Base-by-base conservation (phyloP, 2,888 invertebrate species). In the Lamellibrachia columna region DNA sequence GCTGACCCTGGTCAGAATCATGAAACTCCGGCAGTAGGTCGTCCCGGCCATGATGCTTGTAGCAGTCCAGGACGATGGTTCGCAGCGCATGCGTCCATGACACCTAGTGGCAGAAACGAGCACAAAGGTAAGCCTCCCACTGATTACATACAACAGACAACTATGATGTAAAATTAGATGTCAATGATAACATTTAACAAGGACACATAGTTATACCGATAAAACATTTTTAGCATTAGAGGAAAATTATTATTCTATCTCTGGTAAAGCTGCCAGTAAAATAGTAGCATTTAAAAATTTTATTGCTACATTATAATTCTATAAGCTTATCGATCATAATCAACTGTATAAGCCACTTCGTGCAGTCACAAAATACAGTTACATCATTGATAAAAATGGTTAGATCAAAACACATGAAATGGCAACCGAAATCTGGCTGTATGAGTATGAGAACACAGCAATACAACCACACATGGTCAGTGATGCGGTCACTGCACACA, bases 31-130 rank as follows among this genome's bases (percentile, higher is more conserved):
- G 99, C 95, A 99, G 97, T 94, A 99, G 97, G 97, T 99, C 99
- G 97, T 99, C 99, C 94, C 99, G 97, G 0, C 99, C 99, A 97
- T 99, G 99, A 97, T 98, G 99, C 97, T 99, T 99, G 97, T 99
- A 99, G 97, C 99, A 99, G 97, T 99, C 99, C 96, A 99, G 98
- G 93, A 99, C 99, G 95, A 99, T 99, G 97, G 99, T 99, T 92
- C 99, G 97, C 95, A 99, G 97, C 58, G 99, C 99, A 97, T 99
- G 99, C 53, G 99, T 99, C 99, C 99, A 99, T 93, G 99, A 99
- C 96, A 99, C 99, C 99, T 99, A 97, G 22, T 3, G 40, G 75
- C 15, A 75, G 22, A n/a, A 22, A 75, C 75, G n/a, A 75, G 75
- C 22, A 11, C 40, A 40, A 40, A 40, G 40, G 40, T 40, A 40